A percentile compares a stretch with the other conserved stretches of the same genome.
Evolutionary conservation across 2,888 invertebrate species (phyloP).

Genomic region (Ctenicera cuprea): DNA sequence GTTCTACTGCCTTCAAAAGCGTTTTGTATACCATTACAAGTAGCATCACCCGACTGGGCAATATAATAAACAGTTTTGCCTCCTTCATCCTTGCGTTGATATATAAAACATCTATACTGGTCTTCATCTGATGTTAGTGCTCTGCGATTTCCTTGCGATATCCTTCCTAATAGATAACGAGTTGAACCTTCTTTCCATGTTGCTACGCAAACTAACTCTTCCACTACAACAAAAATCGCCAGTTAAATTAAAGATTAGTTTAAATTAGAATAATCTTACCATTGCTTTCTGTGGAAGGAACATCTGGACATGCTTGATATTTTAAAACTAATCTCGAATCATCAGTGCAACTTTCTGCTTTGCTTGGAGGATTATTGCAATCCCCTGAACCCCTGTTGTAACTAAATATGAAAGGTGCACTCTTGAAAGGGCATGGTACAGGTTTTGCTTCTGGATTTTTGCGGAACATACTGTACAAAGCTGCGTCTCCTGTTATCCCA

Average conservation of each 20-base stretch:
- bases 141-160: conserved; percentile 79
- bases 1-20: conserved; percentile 86
- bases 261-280: conserved; percentile 72
- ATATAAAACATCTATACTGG: conserved; percentile 89
- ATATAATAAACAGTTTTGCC: conserved; percentile 79
- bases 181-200: conserved; percentile 90
- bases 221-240: conserved; percentile 74
- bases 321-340: conserved; percentile 86
- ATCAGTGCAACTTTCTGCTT: conserved; percentile 89
- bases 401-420: conserved; percentile 87
- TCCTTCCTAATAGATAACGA: conserved; percentile 83
- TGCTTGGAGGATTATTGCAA: conserved; percentile 84
- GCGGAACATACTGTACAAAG: conserved; percentile 84
- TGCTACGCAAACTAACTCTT: conserved; percentile 88
- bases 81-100: conserved; percentile 75
- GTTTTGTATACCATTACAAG: conserved; percentile 85
- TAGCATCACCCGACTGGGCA: conserved; percentile 87
- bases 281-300: conserved; percentile 85
- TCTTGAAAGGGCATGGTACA: conserved; percentile 83
- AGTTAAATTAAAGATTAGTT: not conserved
- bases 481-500: conserved; percentile 82
- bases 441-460: conserved; percentile 82
- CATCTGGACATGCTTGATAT: conserved; percentile 89
- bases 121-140: conserved; percentile 82
- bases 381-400: conserved; percentile 86